Percentiles rank a stretch among this genome's conserved stretches.
Conservation (phyloP, 2,797 vertebrate species). For the Scarus forsteni region DNA sequence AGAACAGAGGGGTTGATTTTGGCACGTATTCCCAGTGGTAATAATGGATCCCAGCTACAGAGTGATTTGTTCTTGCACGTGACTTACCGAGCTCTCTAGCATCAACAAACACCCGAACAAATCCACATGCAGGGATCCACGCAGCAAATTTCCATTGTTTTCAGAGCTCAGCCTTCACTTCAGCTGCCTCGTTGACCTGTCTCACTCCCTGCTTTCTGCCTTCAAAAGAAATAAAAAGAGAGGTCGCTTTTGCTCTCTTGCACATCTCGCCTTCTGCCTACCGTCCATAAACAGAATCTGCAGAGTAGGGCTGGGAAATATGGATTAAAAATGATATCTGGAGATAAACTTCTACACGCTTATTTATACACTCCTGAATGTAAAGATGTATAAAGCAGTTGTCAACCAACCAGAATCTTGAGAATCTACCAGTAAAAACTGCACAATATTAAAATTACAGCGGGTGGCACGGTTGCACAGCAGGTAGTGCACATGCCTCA, state of each 20-base stretch:
- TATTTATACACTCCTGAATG: too few species aligned
- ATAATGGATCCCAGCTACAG: constrained; percentile 81
- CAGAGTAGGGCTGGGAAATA: too few species aligned
- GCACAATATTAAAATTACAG: too few species aligned
- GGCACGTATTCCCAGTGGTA: constrained; percentile 68
- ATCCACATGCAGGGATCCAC: constrained; percentile 60
- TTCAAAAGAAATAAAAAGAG: constrained; percentile 4
- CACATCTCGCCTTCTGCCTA: constrained; percentile 43
- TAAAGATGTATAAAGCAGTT: too few species aligned
- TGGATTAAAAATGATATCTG: too few species aligned
- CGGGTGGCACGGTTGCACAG: too few species aligned
- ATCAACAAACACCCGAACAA: constrained; percentile 69
- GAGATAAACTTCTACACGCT: too few species aligned
- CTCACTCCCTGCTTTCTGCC: constrained; percentile 24
- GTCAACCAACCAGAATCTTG: too few species aligned
- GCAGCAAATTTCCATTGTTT: constrained; percentile 62
- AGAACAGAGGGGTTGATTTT: constrained; percentile 74
- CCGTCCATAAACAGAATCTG: constrained; percentile 41
- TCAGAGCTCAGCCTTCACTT: constrained; percentile 43
- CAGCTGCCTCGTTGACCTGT: constrained; percentile 39
- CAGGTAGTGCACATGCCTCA: too few species aligned
- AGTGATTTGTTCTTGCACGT: constrained; percentile 80
- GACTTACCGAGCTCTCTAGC: constrained; percentile 72
- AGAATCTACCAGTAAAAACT: too few species aligned
- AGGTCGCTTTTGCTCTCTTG: constrained; percentile 35